phyloP scores from a whole-genome alignment of 2,797 vertebrate genomes.

The Lemur catta region DNA sequence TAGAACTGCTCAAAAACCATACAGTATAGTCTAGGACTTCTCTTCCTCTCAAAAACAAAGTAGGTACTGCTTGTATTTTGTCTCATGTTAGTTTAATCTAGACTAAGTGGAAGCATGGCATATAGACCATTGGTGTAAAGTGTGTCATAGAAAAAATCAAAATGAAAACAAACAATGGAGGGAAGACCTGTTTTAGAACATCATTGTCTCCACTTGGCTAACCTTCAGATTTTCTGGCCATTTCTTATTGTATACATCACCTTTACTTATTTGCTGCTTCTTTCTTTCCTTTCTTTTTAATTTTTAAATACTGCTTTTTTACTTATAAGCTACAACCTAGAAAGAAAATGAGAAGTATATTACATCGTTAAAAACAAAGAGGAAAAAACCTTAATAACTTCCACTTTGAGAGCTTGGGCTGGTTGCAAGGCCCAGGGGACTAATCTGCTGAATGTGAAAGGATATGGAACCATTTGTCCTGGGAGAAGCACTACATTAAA shows the following conservation, averaged over 20 bases:
- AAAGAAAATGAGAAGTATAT: background rate
- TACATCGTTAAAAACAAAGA: conserved; percentile 59
- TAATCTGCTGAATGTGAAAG: conserved; percentile 71
- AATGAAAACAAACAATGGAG: background rate
- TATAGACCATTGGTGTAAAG: background rate
- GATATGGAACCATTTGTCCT: conserved; percentile 72
- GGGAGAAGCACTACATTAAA: conserved; percentile 74
- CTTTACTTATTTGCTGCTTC: background rate
- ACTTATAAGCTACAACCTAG: conserved; percentile 31
- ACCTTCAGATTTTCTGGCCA: background rate
- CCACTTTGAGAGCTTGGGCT: background rate
- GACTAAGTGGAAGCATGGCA: background rate
- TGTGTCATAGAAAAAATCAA: background rate
- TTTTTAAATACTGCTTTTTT: conserved; percentile 39
- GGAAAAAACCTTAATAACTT: conserved; percentile 51
- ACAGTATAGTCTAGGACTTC: background rate
- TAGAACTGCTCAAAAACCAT: background rate
- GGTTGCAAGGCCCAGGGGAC: conserved; percentile 67
- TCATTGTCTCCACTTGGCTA: background rate
- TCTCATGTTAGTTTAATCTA: background rate
- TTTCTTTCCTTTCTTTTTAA: background rate
- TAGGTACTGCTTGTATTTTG: background rate
- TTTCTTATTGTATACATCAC: background rate
- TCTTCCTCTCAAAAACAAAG: background rate
- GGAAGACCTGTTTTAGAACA: background rate